Conservation (phyloP, 2,797 vertebrate genomes). For the Anabacerthia variegaticeps region DNA sequence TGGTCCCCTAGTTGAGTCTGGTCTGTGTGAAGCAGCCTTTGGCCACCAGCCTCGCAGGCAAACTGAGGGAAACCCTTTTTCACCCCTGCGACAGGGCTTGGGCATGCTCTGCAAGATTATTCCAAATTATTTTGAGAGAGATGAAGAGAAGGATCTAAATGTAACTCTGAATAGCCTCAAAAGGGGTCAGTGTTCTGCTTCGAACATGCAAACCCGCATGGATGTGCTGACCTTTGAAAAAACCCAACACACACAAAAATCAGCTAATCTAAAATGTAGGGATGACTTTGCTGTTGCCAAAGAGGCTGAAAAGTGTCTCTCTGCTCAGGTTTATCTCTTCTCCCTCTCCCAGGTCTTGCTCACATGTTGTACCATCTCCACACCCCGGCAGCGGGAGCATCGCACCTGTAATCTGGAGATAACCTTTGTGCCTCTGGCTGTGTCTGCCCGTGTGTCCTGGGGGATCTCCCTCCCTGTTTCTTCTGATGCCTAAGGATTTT, state of each 20-base stretch:
- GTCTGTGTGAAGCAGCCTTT: not conserved
- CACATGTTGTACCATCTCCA: rapidly evolving
- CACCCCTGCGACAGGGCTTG: not conserved
- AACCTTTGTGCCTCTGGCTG: not conserved
- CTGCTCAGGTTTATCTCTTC: not conserved
- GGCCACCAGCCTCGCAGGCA: rapidly evolving
- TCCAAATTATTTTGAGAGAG: not conserved
- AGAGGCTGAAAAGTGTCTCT: not conserved
- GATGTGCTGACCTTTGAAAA: not conserved
- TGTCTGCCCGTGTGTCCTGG: rapidly evolving
- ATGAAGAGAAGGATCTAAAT: not conserved
- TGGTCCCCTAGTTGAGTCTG: not conserved
- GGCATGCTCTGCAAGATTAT: not conserved
- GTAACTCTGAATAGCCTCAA: not conserved
- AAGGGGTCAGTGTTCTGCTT: not conserved
- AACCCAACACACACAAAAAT: not conserved
- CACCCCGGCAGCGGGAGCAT: rapidly evolving
- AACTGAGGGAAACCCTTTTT: not conserved
- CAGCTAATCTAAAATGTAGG: not conserved
- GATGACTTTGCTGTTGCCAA: not conserved
- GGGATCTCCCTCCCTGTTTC: not conserved
- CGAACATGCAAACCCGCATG: not conserved
- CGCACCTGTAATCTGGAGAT: not conserved
- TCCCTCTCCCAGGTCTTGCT: not conserved
- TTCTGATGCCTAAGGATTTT: no score